A percentile compares a stretch with the other conserved stretches of the same genome.
Conservation (phyloP, 1,140 invertebrate genomes). For the Antheraea pernyi region DNA sequence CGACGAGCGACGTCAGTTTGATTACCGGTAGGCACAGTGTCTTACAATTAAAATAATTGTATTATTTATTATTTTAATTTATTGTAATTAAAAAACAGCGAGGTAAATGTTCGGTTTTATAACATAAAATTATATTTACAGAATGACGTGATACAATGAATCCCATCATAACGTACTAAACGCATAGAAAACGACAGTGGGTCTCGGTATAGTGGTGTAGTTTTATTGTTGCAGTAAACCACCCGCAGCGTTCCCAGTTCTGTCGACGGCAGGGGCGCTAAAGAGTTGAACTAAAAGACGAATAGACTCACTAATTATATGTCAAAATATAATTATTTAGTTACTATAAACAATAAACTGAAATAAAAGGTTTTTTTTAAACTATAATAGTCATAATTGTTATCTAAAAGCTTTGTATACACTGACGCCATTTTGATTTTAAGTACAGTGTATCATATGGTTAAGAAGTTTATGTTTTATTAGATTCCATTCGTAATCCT, state of each 20-base stretch:
- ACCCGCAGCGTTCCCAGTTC: slow-evolving; percentile 50
- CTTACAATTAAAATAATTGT: too few species aligned
- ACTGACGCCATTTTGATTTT: too few species aligned
- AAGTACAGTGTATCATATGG: too few species aligned
- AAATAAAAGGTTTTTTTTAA: background rate
- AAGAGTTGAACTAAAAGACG: slow-evolving; percentile 24
- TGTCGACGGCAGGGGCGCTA: slow-evolving; percentile 26
- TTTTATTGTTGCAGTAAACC: slow-evolving; percentile 64
- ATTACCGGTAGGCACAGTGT: too few species aligned
- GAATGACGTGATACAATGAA: background rate
- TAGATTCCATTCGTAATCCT: background rate
- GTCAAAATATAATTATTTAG: slow-evolving; percentile 22
- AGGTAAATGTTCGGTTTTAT: too few species aligned
- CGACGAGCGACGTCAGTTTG: too few species aligned
- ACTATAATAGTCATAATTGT: slow-evolving; percentile 2
- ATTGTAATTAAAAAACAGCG: too few species aligned
- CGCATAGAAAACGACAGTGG: slow-evolving; percentile 34
- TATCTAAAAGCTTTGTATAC: background rate
- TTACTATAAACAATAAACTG: background rate
- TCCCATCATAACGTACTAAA: background rate
- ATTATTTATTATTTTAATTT: too few species aligned
- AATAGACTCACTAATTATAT: slow-evolving; percentile 29
- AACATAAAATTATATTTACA: background rate
- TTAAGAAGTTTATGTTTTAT: too few species aligned
- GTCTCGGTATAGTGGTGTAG: slow-evolving; percentile 45